Base-by-base conservation (phyloP, 2,797 vertebrate species). In the Vespertilio murinus region DNA sequence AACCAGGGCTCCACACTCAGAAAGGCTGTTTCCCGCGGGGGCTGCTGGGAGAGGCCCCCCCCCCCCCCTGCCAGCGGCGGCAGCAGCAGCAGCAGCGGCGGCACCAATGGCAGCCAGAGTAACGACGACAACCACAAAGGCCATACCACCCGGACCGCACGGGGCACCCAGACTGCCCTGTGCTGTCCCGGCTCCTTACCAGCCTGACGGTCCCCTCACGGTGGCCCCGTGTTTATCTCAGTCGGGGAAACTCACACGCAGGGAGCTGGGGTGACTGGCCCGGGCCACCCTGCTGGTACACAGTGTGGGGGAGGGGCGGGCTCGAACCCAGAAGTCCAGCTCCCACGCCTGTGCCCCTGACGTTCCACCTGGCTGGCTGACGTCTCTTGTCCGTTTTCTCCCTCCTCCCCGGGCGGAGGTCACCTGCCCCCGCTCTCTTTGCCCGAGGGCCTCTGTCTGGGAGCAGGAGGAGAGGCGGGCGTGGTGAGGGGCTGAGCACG, bases 261-360 rank as follows among this genome's bases (percentile, higher is more conserved):
- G 78, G 67, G 49, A 69, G 74, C 30, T 56, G 64, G 71, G 71
- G 4, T 4, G 56, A 69, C 30, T 64, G 33, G 38, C 7, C 22
- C 12, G 8, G 42, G 35, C 33, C 42, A 33, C 67, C 17, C 35
- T 8, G 13, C 7, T 5, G 79, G 75, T 33, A 5, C 67, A 5
- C 2, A 1, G 11, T 4, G 5, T 6, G 3, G 22, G 33, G 6
- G 9, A 7, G 23, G 33, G 47, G 65, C 16, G 30, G 40, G 25
- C n/a, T 42, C 0, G 17, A 23, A 25, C 59, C 14, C 38, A 7
- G 83, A 33, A 64, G 18, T 49, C 79, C n/a, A 42, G 59, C 74
- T 64, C 13, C 56, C 42, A 5, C 20, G 64, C 47, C 40, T 20
- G 45, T 14, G 49, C 14, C 65, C 71, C 45, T 1, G 1, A 73